phyloP scores from a whole-genome alignment of 2,113 vertebrate genomes.

The Illadopsis cleaveri region DNA sequence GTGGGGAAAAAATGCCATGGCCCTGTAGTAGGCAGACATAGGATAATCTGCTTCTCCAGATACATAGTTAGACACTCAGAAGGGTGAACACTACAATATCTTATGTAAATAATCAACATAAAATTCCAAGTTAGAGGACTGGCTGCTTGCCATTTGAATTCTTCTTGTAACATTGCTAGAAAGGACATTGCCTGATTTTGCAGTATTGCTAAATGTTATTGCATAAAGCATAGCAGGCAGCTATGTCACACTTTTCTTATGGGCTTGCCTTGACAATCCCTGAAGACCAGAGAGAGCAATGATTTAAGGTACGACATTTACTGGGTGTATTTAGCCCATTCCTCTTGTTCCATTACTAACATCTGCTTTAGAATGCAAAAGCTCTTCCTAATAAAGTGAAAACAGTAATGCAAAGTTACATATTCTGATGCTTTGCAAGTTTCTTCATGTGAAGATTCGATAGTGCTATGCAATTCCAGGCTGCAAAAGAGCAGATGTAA shows the following conservation, averaged over 20 bases:
- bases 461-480: neutral
- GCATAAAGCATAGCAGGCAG: neutral
- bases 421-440: neutral
- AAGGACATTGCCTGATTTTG: neutral
- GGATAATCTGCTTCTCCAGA: neutral
- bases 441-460: neutral
- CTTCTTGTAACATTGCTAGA: neutral
- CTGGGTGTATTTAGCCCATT: neutral
- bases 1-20: neutral
- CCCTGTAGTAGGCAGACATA: neutral
- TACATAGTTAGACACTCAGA: neutral
- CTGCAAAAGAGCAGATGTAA: neutral
- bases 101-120: neutral
- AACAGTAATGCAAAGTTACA: neutral
- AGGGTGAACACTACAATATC: neutral
- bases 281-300: neutral
- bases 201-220: neutral
- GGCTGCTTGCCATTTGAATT: neutral
- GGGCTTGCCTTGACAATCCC: neutral
- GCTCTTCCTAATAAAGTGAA: neutral
- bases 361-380: constrained; percentile 13
- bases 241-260: neutral
- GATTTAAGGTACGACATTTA: neutral
- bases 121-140: neutral
- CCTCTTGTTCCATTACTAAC: neutral